Conservation (phyloP, 1,140 invertebrate species). For the Drosophila orena region DNA sequence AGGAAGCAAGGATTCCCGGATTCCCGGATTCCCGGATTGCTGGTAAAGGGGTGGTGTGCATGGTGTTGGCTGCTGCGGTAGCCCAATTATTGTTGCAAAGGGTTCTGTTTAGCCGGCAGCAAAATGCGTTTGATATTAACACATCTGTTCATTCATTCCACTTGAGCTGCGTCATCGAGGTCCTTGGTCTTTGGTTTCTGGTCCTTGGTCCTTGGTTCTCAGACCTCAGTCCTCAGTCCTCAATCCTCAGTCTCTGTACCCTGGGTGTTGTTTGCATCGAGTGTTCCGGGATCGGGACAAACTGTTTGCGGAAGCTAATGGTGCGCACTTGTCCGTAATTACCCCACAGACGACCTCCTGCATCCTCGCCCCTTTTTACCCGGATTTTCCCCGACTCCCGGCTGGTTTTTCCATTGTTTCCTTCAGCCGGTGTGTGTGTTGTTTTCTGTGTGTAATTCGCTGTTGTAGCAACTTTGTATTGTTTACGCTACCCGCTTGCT, state of each 20-base stretch:
- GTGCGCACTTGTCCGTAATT: slow-evolving; percentile 83
- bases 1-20: slow-evolving; percentile 3
- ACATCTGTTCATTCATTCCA: slow-evolving; percentile 85
- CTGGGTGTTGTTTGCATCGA: slow-evolving; percentile 53
- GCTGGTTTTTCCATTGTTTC: slow-evolving; percentile 72
- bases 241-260: neutral
- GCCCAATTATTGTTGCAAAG: slow-evolving; percentile 79
- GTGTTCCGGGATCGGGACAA: slow-evolving; percentile 45
- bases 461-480: slow-evolving; percentile 59
- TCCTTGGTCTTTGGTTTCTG: slow-evolving; percentile 9
- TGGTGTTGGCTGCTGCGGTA: slow-evolving; percentile 78
- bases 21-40: slow-evolving; percentile 7
- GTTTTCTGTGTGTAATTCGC: slow-evolving; percentile 38
- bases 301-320: slow-evolving; percentile 84
- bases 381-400: slow-evolving; percentile 1
- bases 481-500: slow-evolving; percentile 41
- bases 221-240: too few relatives aligned
- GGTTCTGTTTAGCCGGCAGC: slow-evolving; percentile 52
- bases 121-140: slow-evolving; percentile 84
- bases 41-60: slow-evolving; percentile 9
- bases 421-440: slow-evolving; percentile 17
- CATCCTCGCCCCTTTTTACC: slow-evolving; percentile 8
- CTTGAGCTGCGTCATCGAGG: slow-evolving; percentile 68
- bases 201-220: neutral
- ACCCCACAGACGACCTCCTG: slow-evolving; percentile 51